phyloP scores from a whole-genome alignment of 2,113 vertebrate species.

The Orientallactaga bullata region DNA sequence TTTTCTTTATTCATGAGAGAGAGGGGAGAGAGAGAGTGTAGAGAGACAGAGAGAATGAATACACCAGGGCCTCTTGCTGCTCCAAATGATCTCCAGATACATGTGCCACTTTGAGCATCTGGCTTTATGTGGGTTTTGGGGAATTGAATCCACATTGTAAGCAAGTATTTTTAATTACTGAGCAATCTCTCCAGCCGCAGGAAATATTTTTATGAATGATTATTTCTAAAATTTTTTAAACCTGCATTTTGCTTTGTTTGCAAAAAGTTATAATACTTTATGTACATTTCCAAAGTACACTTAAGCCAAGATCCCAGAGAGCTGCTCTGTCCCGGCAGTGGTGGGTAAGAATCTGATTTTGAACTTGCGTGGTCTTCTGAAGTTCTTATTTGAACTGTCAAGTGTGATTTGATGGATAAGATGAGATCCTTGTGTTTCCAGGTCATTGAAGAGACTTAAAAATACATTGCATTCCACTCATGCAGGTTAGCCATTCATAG shows the following conservation, averaged over 20 bases:
- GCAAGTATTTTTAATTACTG: too few species aligned
- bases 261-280: background rate
- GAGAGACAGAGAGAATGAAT: too few species aligned
- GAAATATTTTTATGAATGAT: background rate
- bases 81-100: too few species aligned
- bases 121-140: too few species aligned
- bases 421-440: background rate
- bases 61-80: too few species aligned
- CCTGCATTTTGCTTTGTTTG: background rate
- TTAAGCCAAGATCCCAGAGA: background rate
- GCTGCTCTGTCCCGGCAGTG: background rate
- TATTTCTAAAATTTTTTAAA: background rate
- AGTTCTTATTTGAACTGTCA: background rate
- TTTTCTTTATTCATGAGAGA: too few species aligned
- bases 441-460: slow-evolving; percentile 12
- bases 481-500: background rate
- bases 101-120: too few species aligned
- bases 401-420: background rate
- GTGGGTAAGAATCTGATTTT: background rate
- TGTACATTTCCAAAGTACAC: background rate
- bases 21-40: too few species aligned
- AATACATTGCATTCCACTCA: background rate
- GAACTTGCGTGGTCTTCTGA: background rate
- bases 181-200: too few species aligned
- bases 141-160: too few species aligned